phyloP scores from a whole-genome alignment of 2,113 vertebrate species.

The Rana temporaria region DNA sequence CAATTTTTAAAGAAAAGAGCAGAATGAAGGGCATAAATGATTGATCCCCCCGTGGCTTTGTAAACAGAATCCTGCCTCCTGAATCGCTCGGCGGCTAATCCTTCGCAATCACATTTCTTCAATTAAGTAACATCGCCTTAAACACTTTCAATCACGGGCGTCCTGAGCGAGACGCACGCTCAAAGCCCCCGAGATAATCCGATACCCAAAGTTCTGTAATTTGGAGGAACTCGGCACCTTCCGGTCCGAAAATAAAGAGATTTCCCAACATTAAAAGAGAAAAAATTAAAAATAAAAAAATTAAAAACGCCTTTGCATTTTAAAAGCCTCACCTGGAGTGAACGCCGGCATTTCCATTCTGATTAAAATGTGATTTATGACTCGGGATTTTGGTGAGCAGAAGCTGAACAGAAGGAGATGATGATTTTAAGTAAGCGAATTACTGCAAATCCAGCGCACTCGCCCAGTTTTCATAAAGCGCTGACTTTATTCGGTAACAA shows the following conservation, averaged over 20 bases:
- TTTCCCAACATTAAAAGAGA: constrained; percentile 53
- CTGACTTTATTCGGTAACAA: constrained; percentile 43
- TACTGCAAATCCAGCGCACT: constrained; percentile 67
- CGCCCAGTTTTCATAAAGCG: constrained; percentile 48
- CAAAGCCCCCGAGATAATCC: constrained; percentile 65
- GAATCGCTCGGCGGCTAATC: constrained; percentile 77
- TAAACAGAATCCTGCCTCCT: constrained; percentile 77
- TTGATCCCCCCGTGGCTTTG: constrained; percentile 69
- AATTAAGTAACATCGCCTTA: constrained; percentile 72
- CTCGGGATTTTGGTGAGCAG: constrained; percentile 62
- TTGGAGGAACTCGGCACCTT: constrained; percentile 62
- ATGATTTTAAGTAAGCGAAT: constrained; percentile 66
- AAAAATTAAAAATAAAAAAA: constrained; percentile 64
- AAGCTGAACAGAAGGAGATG: constrained; percentile 61
- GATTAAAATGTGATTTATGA: constrained; percentile 69
- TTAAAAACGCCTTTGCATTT: constrained; percentile 61
- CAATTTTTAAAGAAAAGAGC: constrained; percentile 63
- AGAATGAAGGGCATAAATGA: constrained; percentile 72
- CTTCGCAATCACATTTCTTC: constrained; percentile 74
- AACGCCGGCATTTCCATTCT: constrained; percentile 64
- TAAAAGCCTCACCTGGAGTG: constrained; percentile 57
- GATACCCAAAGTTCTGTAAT: constrained; percentile 69
- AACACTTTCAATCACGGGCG: constrained; percentile 66
- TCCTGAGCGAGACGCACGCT: constrained; percentile 58
- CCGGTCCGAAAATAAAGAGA: constrained; percentile 60